Evolutionary conservation across 2,113 vertebrate species (phyloP), one percentile per base, ranked within the genome.

Genomic region (Phalacrocorax brasilianus): DNA sequence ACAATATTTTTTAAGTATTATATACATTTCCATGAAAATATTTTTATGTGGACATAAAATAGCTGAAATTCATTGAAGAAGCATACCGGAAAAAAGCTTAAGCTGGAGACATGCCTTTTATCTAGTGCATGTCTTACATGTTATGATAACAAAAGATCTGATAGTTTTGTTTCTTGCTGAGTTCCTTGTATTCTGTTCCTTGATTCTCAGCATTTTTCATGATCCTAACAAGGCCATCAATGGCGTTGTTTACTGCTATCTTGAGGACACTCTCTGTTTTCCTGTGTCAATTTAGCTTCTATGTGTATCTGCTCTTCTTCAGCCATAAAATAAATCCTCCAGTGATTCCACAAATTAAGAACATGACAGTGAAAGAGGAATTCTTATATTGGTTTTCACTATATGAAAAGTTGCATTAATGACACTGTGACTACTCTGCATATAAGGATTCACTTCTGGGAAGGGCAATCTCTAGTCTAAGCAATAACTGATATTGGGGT

Each of bases 201-300:
- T 71, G 56, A 49, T 42, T 14, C 11, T 83, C 40, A 70, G 4
- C 18, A 44, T 59, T 89, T 91, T 87, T 81, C 30, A 14, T 52
- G 21, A 8, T 85, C 8, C 5, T 84, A 63, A 78, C 3, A 4
- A 81, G 42, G 18, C 26, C 88, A 62, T 56, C 47, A 86, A 70
- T 63, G 23, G 11, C 38, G 68, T 6, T 56, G 8, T 91, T 95
- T 77, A 75, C 52, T 86, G 12, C 18, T 85, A 12, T 84, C 50
- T 91, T 70, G 86, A 94, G 72, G 59, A 86, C 16, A 14, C 8
- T 70, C 9, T 50, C 16, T 86, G 32, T 66, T 92, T 85, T 85
- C 20, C 16, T 82, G 4, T 35, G 18, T 76, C 85, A 89, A 88
- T 83, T 47, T 63, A 76, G 2, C 12, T 58, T 50, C 42, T 61